Conservation (phyloP, 2,888 invertebrate species). For the Scaptomyza parva region DNA sequence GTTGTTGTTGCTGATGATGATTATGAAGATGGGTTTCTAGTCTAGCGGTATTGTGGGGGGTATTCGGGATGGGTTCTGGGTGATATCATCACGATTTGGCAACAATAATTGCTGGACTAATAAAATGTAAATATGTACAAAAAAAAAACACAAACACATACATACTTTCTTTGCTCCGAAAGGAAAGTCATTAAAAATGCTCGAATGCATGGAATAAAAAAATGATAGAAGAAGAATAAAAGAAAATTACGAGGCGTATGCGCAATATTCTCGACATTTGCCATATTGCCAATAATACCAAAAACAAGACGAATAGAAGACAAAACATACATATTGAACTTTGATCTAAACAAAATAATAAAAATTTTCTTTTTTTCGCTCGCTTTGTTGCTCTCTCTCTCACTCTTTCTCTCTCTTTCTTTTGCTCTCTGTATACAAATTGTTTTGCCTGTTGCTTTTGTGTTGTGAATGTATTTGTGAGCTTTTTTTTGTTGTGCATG, state of each 20-base stretch:
- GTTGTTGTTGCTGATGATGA: conserved; percentile 32
- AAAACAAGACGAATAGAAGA: conserved; percentile 11
- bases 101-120: conserved; percentile 73
- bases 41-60: neutral
- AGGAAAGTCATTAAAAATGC: conserved; percentile 33
- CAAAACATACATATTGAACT: conserved; percentile 52
- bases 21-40: conserved; percentile 22
- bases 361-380: conserved; percentile 11
- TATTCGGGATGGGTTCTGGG: conserved; percentile 25
- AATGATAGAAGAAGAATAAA: no score
- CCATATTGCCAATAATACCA: conserved; percentile 39
- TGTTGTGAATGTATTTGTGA: neutral
- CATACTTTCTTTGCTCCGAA: conserved; percentile 10
- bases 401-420: neutral
- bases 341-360: conserved; percentile 63
- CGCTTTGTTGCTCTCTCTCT: neutral
- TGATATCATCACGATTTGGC: conserved; percentile 79
- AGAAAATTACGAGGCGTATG: conserved; percentile 52
- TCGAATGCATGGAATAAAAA: conserved; percentile 26
- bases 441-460: conserved; percentile 29
- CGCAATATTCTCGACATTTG: conserved; percentile 31
- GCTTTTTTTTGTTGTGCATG: conserved; percentile 25
- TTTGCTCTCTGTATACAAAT: conserved; percentile 11
- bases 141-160: neutral
- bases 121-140: conserved; percentile 69